phyloP scores from a whole-genome alignment of 2,797 vertebrate genomes.

The Synanceia verrucosa region DNA sequence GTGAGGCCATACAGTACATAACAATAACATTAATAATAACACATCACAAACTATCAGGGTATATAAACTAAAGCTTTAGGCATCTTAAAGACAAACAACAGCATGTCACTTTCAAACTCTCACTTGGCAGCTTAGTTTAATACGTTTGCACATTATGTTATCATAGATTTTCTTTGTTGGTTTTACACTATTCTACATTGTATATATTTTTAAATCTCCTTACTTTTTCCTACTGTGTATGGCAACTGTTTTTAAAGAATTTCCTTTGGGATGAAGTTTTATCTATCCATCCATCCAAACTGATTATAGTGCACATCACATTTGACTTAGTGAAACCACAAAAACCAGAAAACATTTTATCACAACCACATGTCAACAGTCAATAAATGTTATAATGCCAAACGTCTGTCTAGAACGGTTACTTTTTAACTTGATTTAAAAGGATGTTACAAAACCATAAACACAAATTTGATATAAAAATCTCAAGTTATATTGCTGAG shows the following conservation, averaged over 20 bases:
- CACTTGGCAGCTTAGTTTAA: no score
- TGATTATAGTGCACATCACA: not conserved
- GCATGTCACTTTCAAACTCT: no score
- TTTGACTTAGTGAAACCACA: constrained; percentile 31
- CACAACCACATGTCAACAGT: constrained; percentile 57
- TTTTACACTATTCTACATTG: no score
- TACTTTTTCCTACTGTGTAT: no score
- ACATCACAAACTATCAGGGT: not conserved
- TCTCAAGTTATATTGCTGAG: not conserved
- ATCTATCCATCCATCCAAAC: no score
- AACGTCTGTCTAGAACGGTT: constrained; percentile 44
- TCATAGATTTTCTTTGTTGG: no score
- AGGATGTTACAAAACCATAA: constrained; percentile 48
- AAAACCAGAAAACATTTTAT: constrained; percentile 66
- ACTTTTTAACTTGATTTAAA: constrained; percentile 73
- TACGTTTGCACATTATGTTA: no score
- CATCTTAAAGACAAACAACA: no score
- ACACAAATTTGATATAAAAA: constrained; percentile 28
- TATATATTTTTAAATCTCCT: no score
- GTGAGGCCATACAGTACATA: not conserved
- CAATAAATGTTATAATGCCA: constrained; percentile 65
- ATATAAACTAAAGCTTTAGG: not conserved
- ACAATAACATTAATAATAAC: not conserved
- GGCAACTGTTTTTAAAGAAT: no score
- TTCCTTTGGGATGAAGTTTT: no score